Conservation (phyloP, 2,888 invertebrate genomes). For the Troglohyphantes excavatus region DNA sequence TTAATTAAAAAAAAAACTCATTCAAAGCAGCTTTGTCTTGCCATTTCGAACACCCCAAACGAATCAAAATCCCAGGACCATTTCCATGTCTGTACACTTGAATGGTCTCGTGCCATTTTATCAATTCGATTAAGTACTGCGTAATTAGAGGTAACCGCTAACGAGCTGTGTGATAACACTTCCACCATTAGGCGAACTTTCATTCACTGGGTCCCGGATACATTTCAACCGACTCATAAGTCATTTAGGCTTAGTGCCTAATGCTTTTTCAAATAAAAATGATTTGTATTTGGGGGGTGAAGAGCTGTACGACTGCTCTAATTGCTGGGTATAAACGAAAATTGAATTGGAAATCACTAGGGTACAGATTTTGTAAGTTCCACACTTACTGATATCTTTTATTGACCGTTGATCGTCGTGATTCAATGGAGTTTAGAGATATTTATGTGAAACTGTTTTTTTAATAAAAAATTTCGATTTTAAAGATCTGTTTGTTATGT, state of each 20-base stretch:
- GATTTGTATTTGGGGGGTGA: not conserved
- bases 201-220: not conserved
- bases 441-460: no score
- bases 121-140: slow-evolving; percentile 48
- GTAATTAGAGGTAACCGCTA: slow-evolving; percentile 56
- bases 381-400: not conserved
- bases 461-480: no score
- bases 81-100: not conserved
- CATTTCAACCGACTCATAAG: slow-evolving; percentile 11
- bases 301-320: not conserved
- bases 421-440: not conserved
- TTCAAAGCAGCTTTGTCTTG: not conserved
- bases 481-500: no score
- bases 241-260: not conserved
- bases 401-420: not conserved
- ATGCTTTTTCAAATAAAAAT: slow-evolving; percentile 56
- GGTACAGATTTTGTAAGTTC: not conserved
- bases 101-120: slow-evolving; percentile 10
- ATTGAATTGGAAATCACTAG: slow-evolving; percentile 19
- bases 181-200: slow-evolving; percentile 29
- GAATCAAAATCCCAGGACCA: not conserved
- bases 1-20: not conserved
- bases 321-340: slow-evolving; percentile 6
- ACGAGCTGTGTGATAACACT: slow-evolving; percentile 37
- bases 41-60: not conserved